Percentiles rank a stretch among this genome's conserved stretches.
These are phyloP conservation scores for Epizoanthus rinbou DNA, from an alignment of 92 coral and sea anemone species.

Conservation along the genomic window DNA sequence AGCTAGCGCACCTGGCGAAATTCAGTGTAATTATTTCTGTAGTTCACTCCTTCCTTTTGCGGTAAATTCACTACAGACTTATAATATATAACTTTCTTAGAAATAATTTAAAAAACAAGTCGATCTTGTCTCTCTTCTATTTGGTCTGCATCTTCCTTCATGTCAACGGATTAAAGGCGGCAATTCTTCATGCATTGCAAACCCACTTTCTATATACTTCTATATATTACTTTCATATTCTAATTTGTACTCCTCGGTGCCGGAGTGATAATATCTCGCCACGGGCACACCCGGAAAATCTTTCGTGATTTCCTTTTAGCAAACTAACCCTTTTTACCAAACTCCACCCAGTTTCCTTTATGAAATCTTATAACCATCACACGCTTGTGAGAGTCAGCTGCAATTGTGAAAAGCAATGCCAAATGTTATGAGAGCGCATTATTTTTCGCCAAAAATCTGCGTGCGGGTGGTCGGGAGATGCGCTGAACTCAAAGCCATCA, in stretches of 20 bases:
- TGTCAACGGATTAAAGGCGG: neutral
- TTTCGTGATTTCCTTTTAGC: constrained; percentile 35
- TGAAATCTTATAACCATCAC: constrained; percentile 28
- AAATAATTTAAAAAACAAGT: neutral
- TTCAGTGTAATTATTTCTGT: constrained; percentile 35
- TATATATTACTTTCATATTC: constrained; percentile 38
- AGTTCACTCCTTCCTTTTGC: neutral
- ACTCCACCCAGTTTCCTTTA: constrained; percentile 38
- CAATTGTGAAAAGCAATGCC: constrained; percentile 30
- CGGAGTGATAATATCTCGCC: constrained; percentile 51
- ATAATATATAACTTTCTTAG: neutral
- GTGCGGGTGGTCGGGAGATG: constrained; percentile 64
- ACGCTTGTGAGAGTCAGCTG: constrained; percentile 4
- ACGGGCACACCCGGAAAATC: constrained; percentile 40
- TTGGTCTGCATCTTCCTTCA: too few species aligned
- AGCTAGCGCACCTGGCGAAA: constrained; percentile 30
- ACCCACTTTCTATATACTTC: neutral
- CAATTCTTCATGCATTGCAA: neutral
- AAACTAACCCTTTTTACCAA: constrained; percentile 29
- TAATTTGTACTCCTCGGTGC: constrained; percentile 56
- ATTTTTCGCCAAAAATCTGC: constrained; percentile 43
- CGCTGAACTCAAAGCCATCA: constrained; percentile 13
- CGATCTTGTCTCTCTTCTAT: neutral
- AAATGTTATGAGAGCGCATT: constrained; percentile 36
- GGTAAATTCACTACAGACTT: constrained; percentile 4